Evolutionary conservation across 2,113 vertebrate genomes (phyloP).

Genomic region (Muntiacus muntjak): DNA sequence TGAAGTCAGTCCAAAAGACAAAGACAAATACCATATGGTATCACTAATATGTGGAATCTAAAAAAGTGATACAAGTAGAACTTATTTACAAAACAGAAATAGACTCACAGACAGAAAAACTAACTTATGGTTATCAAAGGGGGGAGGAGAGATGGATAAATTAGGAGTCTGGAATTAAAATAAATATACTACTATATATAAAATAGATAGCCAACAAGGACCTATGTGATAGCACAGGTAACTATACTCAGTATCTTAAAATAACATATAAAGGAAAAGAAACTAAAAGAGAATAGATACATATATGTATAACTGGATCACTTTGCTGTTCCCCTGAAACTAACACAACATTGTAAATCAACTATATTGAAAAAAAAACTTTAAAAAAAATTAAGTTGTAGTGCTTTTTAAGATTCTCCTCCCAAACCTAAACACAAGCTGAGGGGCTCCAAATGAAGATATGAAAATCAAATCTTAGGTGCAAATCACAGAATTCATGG

Average conservation of each 20-base stretch:
- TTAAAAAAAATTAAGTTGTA: neutral
- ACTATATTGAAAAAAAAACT: neutral
- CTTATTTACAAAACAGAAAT: neutral
- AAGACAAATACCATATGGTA: neutral
- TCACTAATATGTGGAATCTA: neutral
- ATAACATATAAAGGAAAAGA: neutral
- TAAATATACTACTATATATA: neutral
- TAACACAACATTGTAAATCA: neutral
- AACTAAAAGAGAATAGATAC: neutral
- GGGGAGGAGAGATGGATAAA: neutral
- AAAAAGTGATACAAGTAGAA: neutral
- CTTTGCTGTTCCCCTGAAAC: neutral
- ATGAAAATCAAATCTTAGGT: neutral
- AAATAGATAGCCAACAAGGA: neutral
- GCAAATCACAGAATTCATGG: neutral
- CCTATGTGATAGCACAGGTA: neutral
- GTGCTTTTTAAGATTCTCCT: neutral
- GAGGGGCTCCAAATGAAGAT: neutral
- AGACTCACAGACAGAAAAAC: neutral
- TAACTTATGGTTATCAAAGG: neutral
- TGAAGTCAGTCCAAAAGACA: neutral
- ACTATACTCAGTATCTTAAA: neutral
- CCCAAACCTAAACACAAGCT: neutral
- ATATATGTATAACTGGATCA: neutral
- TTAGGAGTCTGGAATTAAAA: neutral